Evolutionary conservation across 2,113 vertebrate genomes (phyloP).

Genomic region (Tachycineta bicolor): DNA sequence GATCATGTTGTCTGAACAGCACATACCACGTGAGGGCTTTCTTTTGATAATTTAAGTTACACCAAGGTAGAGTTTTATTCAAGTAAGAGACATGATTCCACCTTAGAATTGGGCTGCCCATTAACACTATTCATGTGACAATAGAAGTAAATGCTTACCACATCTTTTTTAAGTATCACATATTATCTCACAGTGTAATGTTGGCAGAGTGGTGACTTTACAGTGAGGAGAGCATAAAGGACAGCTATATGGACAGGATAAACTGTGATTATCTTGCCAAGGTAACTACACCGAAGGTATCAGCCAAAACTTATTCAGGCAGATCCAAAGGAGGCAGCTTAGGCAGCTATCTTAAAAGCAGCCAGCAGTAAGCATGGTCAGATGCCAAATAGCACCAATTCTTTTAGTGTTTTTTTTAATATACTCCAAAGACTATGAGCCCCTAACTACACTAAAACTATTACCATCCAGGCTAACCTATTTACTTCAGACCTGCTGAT

Average conservation of each 20-base stretch:
- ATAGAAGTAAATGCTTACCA: not conserved
- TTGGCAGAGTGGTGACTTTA: not conserved
- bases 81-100: not conserved
- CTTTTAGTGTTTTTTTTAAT: not conserved
- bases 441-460: not conserved
- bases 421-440: not conserved
- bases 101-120: not conserved
- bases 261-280: not conserved
- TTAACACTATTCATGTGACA: not conserved
- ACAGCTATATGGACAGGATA: not conserved
- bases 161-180: not conserved
- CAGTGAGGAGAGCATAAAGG: not conserved
- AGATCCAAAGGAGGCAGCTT: not conserved
- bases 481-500: not conserved
- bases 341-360: not conserved
- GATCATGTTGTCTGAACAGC: not conserved
- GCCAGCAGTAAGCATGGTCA: not conserved
- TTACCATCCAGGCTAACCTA: not conserved
- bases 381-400: not conserved
- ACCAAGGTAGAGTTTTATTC: not conserved
- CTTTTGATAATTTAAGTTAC: not conserved
- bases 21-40: not conserved
- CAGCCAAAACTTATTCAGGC: not conserved
- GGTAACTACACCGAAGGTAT: not conserved
- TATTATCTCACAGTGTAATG: not conserved